Conservation (phyloP, 2,113 vertebrate species). For the Procavia capensis region DNA sequence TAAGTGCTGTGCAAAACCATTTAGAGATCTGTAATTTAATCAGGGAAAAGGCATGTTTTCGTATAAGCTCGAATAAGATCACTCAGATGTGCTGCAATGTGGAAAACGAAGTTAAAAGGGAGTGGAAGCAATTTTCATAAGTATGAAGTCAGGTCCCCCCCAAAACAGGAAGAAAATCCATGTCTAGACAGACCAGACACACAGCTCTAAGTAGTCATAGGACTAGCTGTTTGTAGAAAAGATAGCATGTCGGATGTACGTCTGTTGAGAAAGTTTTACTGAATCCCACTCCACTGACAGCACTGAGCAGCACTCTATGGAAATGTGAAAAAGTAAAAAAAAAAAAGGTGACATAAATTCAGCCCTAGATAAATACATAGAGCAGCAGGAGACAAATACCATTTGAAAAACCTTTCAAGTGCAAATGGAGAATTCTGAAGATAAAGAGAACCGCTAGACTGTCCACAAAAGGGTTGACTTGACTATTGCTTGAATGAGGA, state of each 20-base stretch:
- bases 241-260: neutral
- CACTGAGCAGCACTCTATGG: neutral
- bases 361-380: neutral
- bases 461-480: neutral
- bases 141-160: slow-evolving; percentile 22
- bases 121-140: slow-evolving; percentile 37
- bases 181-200: neutral
- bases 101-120: neutral
- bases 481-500: neutral
- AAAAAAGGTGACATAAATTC: neutral
- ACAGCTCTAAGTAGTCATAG: neutral
- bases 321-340: neutral
- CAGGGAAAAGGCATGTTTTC: slow-evolving; percentile 53
- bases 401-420: slow-evolving; percentile 13
- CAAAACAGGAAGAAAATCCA: neutral
- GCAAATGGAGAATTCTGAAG: neutral
- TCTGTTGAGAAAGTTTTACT: slow-evolving; percentile 1
- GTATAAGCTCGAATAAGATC: slow-evolving; percentile 50
- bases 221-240: neutral
- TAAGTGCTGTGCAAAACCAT: neutral
- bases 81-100: neutral
- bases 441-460: neutral
- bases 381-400: neutral
- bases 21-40: slow-evolving; percentile 37
- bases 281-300: neutral